Base-by-base conservation (phyloP, 1,140 invertebrate genomes). In the Trissolcus basalis region DNA sequence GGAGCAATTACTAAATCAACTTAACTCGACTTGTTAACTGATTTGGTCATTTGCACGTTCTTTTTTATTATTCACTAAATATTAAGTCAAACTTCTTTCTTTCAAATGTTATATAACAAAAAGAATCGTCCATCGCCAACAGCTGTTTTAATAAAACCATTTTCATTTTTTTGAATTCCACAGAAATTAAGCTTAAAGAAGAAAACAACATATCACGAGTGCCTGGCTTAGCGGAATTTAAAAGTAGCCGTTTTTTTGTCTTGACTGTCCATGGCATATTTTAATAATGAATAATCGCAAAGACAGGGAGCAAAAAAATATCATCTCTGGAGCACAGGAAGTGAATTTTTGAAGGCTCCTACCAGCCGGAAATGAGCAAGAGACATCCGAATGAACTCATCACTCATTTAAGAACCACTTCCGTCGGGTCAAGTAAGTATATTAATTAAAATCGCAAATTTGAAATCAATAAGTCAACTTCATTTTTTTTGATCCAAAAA, bases 311-410 rank as follows among this genome's bases (percentile, higher is more conserved):
- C 60, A 61, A 59, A 77, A 81, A 83, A 59, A 83, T 82, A 82
- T 78, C 65, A 70, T 79, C 76, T 65, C 16, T 48, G 58, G 58
- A 76, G 71, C 78, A 76, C 61, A 78, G 79, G 82, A 83, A 82
- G 77, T 55, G 75, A 79, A 58, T 74, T 77, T 80, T 80, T 73
- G 51, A 74, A 73, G 49, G 64, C 65, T 56, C 58, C 47, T 49
- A 53, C 43, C 44, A 55, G 78, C 83, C 65, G 85, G 84, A 86
- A 87, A 85, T 85, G 81, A 83, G 78, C 77, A 58, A 80, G 81
- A 82, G 80, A 82, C 81, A 82, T 79, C 47, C 69, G 79, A 74
- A 79, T 79, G 77, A 73, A 80, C 80, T 83, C 80, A 82, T 86
- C 81, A 83, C 77, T 82, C 68, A 86, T 86, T 86, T 81, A 83